Evolutionary conservation across 2,797 vertebrate genomes (phyloP).

Genomic region (Macrochelys suwanniensis): DNA sequence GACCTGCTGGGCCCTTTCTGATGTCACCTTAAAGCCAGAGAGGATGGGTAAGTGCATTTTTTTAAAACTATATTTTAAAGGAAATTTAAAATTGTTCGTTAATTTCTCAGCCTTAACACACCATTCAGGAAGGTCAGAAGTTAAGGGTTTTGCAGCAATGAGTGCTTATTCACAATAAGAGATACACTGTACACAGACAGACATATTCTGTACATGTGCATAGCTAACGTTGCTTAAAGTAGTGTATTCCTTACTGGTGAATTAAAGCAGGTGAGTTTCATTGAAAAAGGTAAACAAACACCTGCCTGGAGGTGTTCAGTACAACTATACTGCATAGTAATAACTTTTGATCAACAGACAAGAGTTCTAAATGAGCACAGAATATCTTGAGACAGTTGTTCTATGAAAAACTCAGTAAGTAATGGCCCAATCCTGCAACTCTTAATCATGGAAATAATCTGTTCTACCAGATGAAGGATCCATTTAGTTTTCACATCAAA

Average conservation of each 20-base stretch:
- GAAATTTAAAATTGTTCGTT: not conserved
- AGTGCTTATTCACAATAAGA: constrained; percentile 2
- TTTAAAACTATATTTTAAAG: not conserved
- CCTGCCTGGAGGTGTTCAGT: not conserved
- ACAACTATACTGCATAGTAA: not conserved
- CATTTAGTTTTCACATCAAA: not conserved
- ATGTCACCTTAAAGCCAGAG: constrained; percentile 49
- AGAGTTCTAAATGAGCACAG: not conserved
- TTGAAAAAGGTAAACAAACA: not conserved
- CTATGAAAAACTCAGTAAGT: not conserved
- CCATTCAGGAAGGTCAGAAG: constrained; percentile 55
- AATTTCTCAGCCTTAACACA: constrained; percentile 64
- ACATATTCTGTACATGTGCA: not conserved
- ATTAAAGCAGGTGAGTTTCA: not conserved
- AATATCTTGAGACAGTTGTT: not conserved
- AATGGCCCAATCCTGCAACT: not conserved
- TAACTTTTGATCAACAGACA: not conserved
- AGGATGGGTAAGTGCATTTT: constrained; percentile 43
- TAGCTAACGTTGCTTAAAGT: not conserved
- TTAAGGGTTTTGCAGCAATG: constrained; percentile 45
- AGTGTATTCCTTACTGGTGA: not conserved
- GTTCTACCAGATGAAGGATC: not conserved
- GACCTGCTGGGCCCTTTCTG: constrained; percentile 59
- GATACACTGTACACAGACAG: not conserved
- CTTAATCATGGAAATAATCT: not conserved